Percentiles rank a stretch among this genome's conserved stretches.
phyloP scores from a whole-genome alignment of 2,797 vertebrate genomes.

The Graptemys geographica region DNA sequence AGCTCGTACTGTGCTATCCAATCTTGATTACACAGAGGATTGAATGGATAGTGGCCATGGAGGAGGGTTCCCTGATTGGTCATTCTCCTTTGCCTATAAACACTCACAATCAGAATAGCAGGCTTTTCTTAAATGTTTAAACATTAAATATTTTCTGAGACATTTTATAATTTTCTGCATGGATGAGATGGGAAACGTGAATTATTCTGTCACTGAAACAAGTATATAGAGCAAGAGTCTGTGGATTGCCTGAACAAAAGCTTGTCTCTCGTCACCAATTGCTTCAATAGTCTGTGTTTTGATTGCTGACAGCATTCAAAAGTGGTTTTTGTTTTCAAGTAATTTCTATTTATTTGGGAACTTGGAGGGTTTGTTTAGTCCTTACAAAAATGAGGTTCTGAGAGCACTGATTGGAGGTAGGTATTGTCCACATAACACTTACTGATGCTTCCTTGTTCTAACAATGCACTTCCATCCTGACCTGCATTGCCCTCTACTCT shows the following conservation, averaged over 20 bases:
- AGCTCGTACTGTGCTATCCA: neutral
- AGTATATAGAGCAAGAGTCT: neutral
- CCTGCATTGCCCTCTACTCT: neutral
- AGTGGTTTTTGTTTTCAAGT: neutral
- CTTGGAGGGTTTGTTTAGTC: neutral
- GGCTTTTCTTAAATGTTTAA: neutral
- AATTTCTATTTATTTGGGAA: neutral
- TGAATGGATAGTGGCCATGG: neutral
- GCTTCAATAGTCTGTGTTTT: neutral
- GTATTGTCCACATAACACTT: neutral
- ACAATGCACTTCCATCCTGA: neutral
- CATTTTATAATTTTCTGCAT: neutral
- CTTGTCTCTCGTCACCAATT: neutral
- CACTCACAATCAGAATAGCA: rapidly evolving
- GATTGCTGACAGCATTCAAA: neutral
- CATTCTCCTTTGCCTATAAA: neutral
- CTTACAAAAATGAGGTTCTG: neutral
- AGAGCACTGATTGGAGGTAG: neutral
- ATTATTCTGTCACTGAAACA: neutral
- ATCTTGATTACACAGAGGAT: neutral
- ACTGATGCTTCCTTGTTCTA: neutral
- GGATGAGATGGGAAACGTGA: neutral
- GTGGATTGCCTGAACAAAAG: neutral
- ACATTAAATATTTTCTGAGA: neutral
- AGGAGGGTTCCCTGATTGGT: rapidly evolving